phyloP scores from a whole-genome alignment of 1,140 invertebrate genomes.

The Cyclina sinensis region DNA sequence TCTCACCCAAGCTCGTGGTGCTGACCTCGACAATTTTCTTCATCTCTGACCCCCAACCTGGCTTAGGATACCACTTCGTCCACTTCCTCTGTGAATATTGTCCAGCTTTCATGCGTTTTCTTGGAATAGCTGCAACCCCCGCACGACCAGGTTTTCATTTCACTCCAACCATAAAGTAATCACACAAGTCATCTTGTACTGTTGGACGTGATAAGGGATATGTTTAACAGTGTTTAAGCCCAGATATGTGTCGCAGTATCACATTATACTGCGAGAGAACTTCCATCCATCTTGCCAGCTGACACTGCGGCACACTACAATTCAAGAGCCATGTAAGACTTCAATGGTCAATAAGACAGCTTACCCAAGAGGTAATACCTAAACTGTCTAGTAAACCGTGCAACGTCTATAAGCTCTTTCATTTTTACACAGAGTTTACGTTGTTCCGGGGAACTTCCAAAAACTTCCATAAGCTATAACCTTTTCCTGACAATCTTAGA shows the following conservation, averaged over 20 bases:
- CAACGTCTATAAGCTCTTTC: slow-evolving; percentile 46
- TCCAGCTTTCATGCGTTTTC: neutral
- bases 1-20: too few species aligned
- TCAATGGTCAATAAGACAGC: slow-evolving; percentile 21
- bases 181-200: neutral
- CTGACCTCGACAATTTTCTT: too few species aligned
- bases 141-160: slow-evolving; percentile 6
- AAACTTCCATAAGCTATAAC: slow-evolving; percentile 70
- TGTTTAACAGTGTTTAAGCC: slow-evolving; percentile 74
- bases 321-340: slow-evolving; percentile 41
- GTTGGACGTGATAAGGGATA: slow-evolving; percentile 71
- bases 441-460: slow-evolving; percentile 19
- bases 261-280: slow-evolving; percentile 55
- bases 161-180: neutral
- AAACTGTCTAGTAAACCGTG: slow-evolving; percentile 49
- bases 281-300: slow-evolving; percentile 45
- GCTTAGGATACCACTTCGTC: neutral
- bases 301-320: slow-evolving; percentile 59
- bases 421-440: slow-evolving; percentile 48
- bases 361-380: slow-evolving; percentile 50
- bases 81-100: neutral
- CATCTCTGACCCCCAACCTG: neutral
- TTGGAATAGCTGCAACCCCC: slow-evolving; percentile 31
- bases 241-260: slow-evolving; percentile 47
- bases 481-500: slow-evolving; percentile 66